phyloP scores from a whole-genome alignment of 2,888 invertebrate species.

The Alloscopus bannaensis region DNA sequence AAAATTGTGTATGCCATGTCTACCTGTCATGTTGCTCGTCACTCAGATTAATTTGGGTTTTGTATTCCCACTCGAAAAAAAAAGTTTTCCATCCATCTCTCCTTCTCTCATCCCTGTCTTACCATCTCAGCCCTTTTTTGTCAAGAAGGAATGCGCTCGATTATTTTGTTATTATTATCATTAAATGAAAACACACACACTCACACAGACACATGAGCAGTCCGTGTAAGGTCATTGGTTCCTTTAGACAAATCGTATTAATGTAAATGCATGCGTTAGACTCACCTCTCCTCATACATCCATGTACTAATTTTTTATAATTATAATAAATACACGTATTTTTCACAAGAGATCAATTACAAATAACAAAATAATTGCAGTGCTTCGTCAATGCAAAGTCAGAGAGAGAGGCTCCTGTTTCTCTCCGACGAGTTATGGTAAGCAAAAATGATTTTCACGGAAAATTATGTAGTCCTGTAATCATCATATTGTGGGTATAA shows the following conservation, averaged over 20 bases:
- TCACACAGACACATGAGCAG: no score
- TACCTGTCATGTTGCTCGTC: slow-evolving; percentile 69
- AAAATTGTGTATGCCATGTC: slow-evolving; percentile 57
- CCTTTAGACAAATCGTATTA: neutral
- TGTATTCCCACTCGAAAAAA: slow-evolving; percentile 62
- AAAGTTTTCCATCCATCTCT: no score
- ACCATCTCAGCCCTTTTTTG: slow-evolving; percentile 26
- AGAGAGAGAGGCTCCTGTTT: no score
- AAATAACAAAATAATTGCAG: slow-evolving; percentile 41
- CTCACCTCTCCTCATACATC: neutral
- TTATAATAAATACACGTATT: slow-evolving; percentile 23
- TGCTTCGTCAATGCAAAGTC: neutral
- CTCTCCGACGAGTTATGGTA: neutral
- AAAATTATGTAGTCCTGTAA: neutral
- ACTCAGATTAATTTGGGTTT: slow-evolving; percentile 71
- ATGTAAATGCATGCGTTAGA: neutral
- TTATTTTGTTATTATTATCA: slow-evolving; percentile 27
- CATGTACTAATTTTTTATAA: slow-evolving; percentile 46
- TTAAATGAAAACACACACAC: neutral
- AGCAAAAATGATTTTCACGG: slow-evolving; percentile 2
- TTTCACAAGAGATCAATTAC: slow-evolving; percentile 39
- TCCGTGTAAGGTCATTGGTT: slow-evolving; percentile 16
- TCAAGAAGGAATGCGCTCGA: slow-evolving; percentile 55
- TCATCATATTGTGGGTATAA: neutral
- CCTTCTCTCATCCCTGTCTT: neutral